These are phyloP conservation scores for Helostoma temminkii DNA, from an alignment of 2,797 vertebrate species.

Conservation along the genomic window DNA sequence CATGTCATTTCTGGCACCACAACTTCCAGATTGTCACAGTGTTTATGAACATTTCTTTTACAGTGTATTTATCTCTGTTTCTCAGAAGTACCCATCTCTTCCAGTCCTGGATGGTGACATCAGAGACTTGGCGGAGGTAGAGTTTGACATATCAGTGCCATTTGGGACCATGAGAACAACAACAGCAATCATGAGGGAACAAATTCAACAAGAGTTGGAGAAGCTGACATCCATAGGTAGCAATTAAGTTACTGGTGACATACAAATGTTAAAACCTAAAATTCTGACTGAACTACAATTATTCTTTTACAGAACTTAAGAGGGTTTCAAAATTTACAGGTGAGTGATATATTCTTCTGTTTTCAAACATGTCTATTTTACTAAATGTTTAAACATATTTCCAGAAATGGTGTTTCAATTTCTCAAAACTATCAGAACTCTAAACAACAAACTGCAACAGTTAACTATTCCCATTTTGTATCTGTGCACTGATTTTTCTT, in stretches of 20 bases:
- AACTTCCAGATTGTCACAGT: too few species aligned
- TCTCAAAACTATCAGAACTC: too few species aligned
- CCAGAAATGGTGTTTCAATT: too few species aligned
- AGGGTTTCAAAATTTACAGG: constrained; percentile 72
- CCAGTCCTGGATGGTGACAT: not conserved
- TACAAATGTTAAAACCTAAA: rapidly evolving
- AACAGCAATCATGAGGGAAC: constrained; percentile 37
- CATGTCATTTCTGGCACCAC: too few species aligned
- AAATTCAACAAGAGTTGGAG: constrained; percentile 58
- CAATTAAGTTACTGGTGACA: not conserved
- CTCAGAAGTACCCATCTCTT: constrained; percentile 62
- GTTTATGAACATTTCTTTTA: too few species aligned
- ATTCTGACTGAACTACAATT: too few species aligned
- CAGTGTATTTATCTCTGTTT: not conserved
- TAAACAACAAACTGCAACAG: too few species aligned
- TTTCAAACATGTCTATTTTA: too few species aligned
- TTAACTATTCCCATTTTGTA: too few species aligned
- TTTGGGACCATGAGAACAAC: constrained; percentile 70
- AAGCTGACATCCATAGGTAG: constrained; percentile 68
- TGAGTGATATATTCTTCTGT: constrained; percentile 23
- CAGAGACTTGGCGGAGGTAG: constrained; percentile 38
- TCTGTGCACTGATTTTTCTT: too few species aligned
- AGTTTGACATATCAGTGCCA: constrained; percentile 63
- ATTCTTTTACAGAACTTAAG: constrained; percentile 69
- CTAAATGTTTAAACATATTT: too few species aligned